Evolutionary conservation across 2,888 invertebrate genomes (phyloP).

Genomic region (Diaphora mendica): DNA sequence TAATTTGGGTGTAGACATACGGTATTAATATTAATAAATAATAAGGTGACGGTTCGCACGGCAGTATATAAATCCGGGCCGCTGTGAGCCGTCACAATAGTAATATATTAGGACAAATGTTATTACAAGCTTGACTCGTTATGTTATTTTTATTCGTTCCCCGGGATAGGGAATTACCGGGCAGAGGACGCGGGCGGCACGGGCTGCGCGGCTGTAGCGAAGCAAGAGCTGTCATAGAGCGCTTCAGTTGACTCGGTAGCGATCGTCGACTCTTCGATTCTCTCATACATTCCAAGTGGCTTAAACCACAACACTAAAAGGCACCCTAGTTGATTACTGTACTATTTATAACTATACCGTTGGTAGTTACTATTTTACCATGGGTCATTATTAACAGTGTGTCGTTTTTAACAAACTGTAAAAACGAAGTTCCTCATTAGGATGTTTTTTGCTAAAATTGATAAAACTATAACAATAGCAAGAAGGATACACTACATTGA

Average conservation of each 20-base stretch:
- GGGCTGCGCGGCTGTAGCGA: conserved; percentile 44
- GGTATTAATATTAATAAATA: conserved; percentile 82
- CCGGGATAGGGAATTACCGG: conserved; percentile 65
- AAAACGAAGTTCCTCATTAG: background rate
- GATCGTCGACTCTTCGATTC: conserved; percentile 36
- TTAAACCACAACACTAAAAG: conserved; percentile 29
- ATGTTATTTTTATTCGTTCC: conserved; percentile 82
- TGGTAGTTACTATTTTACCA: conserved; percentile 7
- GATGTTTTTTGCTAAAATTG: too few species aligned
- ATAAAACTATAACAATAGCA: too few species aligned
- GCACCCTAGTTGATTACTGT: conserved; percentile 3
- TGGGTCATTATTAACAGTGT: background rate
- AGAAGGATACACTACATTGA: too few species aligned
- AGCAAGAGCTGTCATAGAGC: conserved; percentile 43
- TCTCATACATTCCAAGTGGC: conserved; percentile 28
- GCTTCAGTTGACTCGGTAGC: conserved; percentile 22
- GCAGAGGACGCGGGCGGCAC: conserved; percentile 53
- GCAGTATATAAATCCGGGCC: conserved; percentile 78
- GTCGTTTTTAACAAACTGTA: background rate
- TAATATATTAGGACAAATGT: conserved; percentile 85
- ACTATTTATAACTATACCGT: conserved; percentile 18
- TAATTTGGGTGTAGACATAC: conserved; percentile 75
- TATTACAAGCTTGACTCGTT: conserved; percentile 83
- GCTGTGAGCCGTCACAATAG: conserved; percentile 81
- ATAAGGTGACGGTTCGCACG: conserved; percentile 79